Evolutionary conservation across 2,888 invertebrate genomes (phyloP).

Genomic region (Andrena chrysosceles): DNA sequence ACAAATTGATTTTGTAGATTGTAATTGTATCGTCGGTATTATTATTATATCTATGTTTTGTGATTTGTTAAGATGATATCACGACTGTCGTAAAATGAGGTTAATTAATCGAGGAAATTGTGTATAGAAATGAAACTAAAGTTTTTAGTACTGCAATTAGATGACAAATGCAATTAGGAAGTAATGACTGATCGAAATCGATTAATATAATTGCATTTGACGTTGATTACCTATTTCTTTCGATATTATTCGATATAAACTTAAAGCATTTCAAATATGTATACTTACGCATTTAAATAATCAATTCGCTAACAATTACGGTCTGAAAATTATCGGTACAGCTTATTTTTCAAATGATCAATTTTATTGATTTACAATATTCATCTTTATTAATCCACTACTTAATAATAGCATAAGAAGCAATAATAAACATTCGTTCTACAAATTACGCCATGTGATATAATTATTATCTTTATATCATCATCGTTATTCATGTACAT

Average conservation of each 20-base stretch:
- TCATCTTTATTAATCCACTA: constrained; percentile 78
- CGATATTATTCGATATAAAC: not conserved
- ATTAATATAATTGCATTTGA: not conserved
- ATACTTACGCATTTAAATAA: constrained; percentile 9
- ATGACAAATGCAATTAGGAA: not conserved
- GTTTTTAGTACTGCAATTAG: not conserved
- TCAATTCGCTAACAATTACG: constrained; percentile 31
- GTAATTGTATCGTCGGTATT: not conserved
- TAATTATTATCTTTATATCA: constrained; percentile 73
- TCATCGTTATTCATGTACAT: constrained; percentile 67
- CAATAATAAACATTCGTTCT: constrained; percentile 82
- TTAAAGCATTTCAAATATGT: too few relatives aligned
- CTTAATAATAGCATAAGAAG: constrained; percentile 81
- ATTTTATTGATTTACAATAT: constrained; percentile 81
- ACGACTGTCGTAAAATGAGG: not conserved
- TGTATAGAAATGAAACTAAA: not conserved
- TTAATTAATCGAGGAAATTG: not conserved
- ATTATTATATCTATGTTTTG: not conserved
- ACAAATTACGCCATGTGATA: constrained; percentile 78
- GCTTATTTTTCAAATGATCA: constrained; percentile 64
- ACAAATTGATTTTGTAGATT: not conserved
- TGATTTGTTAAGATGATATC: not conserved
- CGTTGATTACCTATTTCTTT: not conserved
- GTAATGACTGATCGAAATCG: not conserved
- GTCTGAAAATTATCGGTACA: constrained; percentile 50